phyloP scores from a whole-genome alignment of 2,797 vertebrate genomes.

The Argya squamiceps region DNA sequence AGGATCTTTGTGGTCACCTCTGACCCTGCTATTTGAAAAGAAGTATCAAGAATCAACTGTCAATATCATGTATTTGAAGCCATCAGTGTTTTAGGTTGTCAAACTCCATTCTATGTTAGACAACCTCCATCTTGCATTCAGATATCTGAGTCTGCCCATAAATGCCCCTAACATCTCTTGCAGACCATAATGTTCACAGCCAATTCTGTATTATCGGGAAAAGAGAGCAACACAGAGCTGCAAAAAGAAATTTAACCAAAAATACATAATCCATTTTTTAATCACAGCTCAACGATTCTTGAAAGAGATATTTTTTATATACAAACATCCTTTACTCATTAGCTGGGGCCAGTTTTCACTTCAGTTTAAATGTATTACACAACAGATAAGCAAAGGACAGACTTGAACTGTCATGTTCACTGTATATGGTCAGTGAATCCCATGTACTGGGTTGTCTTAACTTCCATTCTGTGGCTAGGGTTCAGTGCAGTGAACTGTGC shows the following conservation, averaged over 20 bases:
- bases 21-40: not conserved
- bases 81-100: not conserved
- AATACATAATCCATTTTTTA: accelerated
- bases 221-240: not conserved
- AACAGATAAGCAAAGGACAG: not conserved
- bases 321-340: not conserved
- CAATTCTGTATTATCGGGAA: not conserved
- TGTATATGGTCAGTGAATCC: not conserved
- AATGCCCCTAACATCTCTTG: not conserved
- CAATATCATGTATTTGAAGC: not conserved
- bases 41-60: not conserved
- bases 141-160: not conserved
- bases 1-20: not conserved
- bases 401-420: not conserved
- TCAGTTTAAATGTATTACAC: not conserved
- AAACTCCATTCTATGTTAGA: not conserved
- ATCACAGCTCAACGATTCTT: not conserved
- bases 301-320: not conserved
- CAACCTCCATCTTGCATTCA: not conserved
- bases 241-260: not conserved
- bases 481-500: not conserved
- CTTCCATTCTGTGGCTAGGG: not conserved
- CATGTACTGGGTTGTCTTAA: not conserved
- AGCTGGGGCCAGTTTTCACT: not conserved
- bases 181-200: not conserved